phyloP scores from a whole-genome alignment of 2,113 vertebrate species.

The Corapipo altera region DNA sequence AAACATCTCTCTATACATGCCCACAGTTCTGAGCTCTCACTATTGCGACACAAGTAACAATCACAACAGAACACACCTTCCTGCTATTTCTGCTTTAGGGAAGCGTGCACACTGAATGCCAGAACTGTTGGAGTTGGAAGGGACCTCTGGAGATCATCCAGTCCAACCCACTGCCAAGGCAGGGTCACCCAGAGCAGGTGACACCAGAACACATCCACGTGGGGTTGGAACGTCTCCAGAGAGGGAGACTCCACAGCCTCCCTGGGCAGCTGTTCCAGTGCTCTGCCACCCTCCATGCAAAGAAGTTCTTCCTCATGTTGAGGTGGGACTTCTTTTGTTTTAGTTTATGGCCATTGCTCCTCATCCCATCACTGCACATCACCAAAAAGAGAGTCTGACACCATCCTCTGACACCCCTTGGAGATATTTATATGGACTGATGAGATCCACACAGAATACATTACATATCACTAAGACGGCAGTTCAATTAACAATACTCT shows the following conservation, averaged over 20 bases:
- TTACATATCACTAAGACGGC: accelerated
- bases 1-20: accelerated
- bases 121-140: accelerated
- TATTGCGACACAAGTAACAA: not conserved
- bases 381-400: not conserved
- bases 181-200: not conserved
- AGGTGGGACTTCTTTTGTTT: not conserved
- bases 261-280: not conserved
- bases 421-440: no score
- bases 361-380: not conserved
- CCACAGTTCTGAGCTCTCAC: not conserved
- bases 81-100: not conserved
- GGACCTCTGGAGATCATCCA: not conserved
- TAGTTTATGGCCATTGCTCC: accelerated
- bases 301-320: not conserved
- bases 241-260: accelerated
- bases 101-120: not conserved
- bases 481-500: not conserved
- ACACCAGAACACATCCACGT: not conserved
- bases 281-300: not conserved
- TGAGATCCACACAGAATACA: not conserved
- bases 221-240: not conserved
- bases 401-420: no score
- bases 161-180: not conserved
- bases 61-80: not conserved